phyloP scores from a whole-genome alignment of 2,113 vertebrate species.

The Mormyrus iriodes region DNA sequence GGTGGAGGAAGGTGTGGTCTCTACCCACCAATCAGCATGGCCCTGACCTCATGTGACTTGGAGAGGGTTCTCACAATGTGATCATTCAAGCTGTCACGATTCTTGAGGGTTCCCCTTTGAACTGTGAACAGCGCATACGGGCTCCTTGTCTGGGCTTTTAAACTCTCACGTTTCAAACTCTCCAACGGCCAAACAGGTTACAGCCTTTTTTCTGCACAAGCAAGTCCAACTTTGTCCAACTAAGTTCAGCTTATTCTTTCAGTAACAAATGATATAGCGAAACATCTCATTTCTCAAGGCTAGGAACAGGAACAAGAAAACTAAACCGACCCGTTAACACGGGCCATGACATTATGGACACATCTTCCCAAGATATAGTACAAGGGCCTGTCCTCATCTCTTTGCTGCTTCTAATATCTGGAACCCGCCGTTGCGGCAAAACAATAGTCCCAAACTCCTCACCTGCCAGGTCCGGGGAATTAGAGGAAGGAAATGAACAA shows the following conservation, averaged over 20 bases:
- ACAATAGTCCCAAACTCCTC: neutral
- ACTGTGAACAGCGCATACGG: neutral
- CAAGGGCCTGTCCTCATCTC: neutral
- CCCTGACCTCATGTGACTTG: neutral
- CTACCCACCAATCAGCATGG: neutral
- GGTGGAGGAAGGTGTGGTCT: neutral
- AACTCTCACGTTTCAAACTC: neutral
- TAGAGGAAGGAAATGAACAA: neutral
- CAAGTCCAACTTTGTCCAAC: neutral
- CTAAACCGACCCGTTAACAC: neutral
- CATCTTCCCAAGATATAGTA: neutral
- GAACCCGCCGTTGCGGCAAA: neutral
- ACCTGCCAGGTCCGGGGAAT: neutral
- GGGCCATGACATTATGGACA: neutral
- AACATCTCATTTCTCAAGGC: neutral
- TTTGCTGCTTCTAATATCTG: constrained; percentile 8
- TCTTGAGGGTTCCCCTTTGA: neutral
- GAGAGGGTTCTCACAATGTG: neutral
- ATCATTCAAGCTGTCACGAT: neutral
- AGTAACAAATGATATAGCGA: no score
- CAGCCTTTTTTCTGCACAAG: neutral
- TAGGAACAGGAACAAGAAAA: neutral
- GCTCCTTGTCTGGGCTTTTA: neutral
- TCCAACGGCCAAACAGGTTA: neutral
- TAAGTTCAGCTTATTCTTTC: no score